Evolutionary conservation across 1,140 invertebrate genomes (phyloP), one percentile per base, ranked within the genome.

Genomic region (Drosophila elegans): DNA sequence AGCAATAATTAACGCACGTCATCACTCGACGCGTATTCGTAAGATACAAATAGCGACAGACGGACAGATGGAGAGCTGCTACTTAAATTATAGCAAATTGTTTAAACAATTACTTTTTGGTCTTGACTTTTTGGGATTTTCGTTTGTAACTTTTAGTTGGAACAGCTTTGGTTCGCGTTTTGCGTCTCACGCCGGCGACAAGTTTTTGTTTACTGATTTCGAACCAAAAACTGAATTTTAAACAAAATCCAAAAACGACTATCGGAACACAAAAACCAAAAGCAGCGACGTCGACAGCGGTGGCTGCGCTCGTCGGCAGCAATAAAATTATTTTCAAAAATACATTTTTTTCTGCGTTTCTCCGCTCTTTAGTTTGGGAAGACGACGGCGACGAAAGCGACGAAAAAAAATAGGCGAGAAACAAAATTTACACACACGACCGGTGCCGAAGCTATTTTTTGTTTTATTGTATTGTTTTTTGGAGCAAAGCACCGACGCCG

Each of bases 181-280:
- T 63, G 73, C 77, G 85, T 90, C 85, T 91, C 90, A 69, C 88
- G 74, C 82, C 90, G 80, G 90, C 90, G 85, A 91, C 90, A 91
- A 91, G 88, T 90, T 90, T 91, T 91, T 91, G 90, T 91, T 91
- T 91, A 91, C 90, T 91, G 90, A 91, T 90, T 91, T 90, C 77
- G 73, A 88, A 88, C 69, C 77, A 82, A 89, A 89, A 90, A 84
- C 72, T 74, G 84, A 84, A 78, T 89, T 89, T 84, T 80, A 84
- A 67, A 89, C 80, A 86, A 83, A 83, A 84, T 77, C 72, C 77
- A 89, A 84, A 84, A 80, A 71, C 75, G 63, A 64, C 44, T 27
- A 57, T 27, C 48, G 11, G 16, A 25, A 46, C 21, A 46, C 44
- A 27, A 12, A 46, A 27, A 46, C 2, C 21, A 49, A 53, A 57